Percentiles rank a stretch among this genome's conserved stretches.
These are phyloP conservation scores for Anthopleura xanthogrammica DNA, from an alignment of 92 coral and sea anemone genomes.

Conservation along the genomic window DNA sequence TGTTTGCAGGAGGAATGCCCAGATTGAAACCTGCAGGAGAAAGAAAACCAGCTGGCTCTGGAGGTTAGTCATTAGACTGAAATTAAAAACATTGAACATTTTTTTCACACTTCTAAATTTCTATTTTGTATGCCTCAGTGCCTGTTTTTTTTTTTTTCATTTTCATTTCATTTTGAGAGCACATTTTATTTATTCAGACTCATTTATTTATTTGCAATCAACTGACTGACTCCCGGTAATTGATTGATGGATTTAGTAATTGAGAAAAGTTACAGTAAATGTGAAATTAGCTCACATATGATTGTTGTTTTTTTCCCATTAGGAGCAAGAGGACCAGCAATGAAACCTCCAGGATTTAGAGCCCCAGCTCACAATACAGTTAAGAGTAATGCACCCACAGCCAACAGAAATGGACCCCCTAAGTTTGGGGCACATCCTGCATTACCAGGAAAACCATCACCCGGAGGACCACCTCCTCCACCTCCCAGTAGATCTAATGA, in stretches of 20 bases:
- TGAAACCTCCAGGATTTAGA: conserved; percentile 85
- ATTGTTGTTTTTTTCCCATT: not conserved
- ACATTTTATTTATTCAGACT: too few relatives aligned
- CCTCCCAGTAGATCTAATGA: conserved; percentile 47
- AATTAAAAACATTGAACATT: not conserved
- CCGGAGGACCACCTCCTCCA: conserved; percentile 53
- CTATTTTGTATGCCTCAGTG: too few relatives aligned
- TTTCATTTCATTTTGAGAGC: too few relatives aligned
- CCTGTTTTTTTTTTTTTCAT: not conserved
- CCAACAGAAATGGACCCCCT: conserved; percentile 25
- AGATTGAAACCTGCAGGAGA: conserved; percentile 80
- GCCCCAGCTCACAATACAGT: conserved; percentile 59
- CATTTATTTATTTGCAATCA: not conserved
- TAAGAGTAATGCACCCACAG: not conserved
- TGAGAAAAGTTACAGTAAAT: not conserved
- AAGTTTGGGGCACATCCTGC: conserved; percentile 22
- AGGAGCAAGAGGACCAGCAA: conserved; percentile 74
- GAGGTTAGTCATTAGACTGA: conserved; percentile 38
- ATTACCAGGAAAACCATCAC: conserved; percentile 16
- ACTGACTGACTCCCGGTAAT: not conserved
- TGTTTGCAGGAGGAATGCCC: conserved; percentile 99
- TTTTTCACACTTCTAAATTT: not conserved
- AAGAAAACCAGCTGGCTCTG: conserved; percentile 72
- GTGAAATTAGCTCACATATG: not conserved
- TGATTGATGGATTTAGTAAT: not conserved